Evolutionary conservation across 2,888 invertebrate species (phyloP), one percentile per base, ranked within the genome.

Genomic region (Octodonta nipae): DNA sequence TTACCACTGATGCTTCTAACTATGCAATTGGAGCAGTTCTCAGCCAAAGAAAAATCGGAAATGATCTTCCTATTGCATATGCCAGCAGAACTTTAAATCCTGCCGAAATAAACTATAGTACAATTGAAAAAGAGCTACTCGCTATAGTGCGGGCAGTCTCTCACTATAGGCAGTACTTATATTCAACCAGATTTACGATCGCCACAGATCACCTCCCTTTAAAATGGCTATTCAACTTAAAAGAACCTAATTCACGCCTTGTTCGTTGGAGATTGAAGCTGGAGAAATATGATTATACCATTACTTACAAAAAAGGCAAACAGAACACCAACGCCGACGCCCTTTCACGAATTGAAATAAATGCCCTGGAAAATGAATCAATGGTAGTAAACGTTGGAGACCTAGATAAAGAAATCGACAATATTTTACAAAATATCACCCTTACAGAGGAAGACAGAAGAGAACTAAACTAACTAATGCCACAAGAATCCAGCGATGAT

Each of bases 101-200:
- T 31, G 36, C 48, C 2, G 50, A 55, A 41, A 35, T 26, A 20
- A 49, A 47, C 26, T 50, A 50, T 29, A 35, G 34, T 2, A 47
- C 45, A 11, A 51, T 35, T 11, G 50, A 56, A 44, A 43, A 45
- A 26, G 55, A 55, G 47, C 28, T 52, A 2, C 31, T 55, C 24
- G 55, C 50, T 5, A 46, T 55, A 2, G 42, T 54, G 11, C 52
- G 46, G 42, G 46, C 48, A 8, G 26, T 22, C 28, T 47, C 53
- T 36, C 42, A 53, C 34, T 60, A 54, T 35, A n/a, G 54, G 24
- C 53, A 55, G 2, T 60, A 58, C 31, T 28, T 60, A 3, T 55
- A 44, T 34, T 57, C 57, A n/a, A 44, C 46, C 13, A 43, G 50
- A 35, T 60, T 60, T 30, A 42, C 26, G 4, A 46, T 60, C 10